Evolutionary conservation across 1,140 invertebrate genomes (phyloP).

Genomic region (Matsumurasca onukii): DNA sequence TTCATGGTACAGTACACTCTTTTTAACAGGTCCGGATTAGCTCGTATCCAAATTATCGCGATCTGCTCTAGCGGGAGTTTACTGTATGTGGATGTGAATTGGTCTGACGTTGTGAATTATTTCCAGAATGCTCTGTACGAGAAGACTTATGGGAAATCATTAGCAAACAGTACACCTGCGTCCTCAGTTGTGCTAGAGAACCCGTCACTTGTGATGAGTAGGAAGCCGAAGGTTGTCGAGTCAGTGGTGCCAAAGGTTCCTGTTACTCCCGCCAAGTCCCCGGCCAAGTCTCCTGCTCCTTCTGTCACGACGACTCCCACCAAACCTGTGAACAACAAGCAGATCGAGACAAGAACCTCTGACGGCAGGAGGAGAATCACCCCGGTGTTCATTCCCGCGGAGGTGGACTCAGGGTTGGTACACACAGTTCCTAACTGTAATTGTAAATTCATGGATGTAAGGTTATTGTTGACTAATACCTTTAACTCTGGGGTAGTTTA

Average conservation of each 20-base stretch:
- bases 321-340: constrained; percentile 65
- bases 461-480: neutral
- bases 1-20: too few species aligned
- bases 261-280: constrained; percentile 43
- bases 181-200: constrained; percentile 36
- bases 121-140: constrained; percentile 74
- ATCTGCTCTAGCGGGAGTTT: too few species aligned
- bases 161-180: constrained; percentile 27
- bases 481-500: neutral
- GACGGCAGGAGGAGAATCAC: constrained; percentile 94
- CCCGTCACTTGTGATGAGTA: constrained; percentile 19
- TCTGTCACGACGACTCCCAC: neutral
- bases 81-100: too few species aligned
- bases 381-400: constrained; percentile 87
- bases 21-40: too few species aligned
- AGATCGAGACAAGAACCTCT: constrained; percentile 92
- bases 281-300: neutral
- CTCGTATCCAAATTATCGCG: too few species aligned
- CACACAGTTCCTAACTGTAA: constrained; percentile 13
- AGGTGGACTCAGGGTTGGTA: constrained; percentile 59
- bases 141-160: constrained; percentile 82
- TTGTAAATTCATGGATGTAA: constrained; percentile 16
- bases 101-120: too few species aligned
- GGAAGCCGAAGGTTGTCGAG: neutral
- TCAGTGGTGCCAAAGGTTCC: constrained; percentile 44